Evolutionary conservation across 1,140 invertebrate genomes (phyloP), one percentile per base, ranked within the genome.

Genomic region (Glossosoma conforme): DNA sequence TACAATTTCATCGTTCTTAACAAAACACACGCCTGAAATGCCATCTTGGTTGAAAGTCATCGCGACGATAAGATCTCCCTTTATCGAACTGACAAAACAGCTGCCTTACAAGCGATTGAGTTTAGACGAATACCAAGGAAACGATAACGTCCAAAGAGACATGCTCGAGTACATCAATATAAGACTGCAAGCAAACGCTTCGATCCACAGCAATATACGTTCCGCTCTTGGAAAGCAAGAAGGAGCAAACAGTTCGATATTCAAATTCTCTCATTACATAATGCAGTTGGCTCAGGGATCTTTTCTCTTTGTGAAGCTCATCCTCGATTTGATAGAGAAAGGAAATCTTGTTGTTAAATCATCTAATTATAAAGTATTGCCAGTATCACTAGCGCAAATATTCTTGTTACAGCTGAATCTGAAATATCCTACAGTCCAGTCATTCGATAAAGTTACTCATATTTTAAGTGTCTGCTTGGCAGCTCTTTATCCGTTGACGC

Each of bases 301-400:
- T 13, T 93, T 96, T 67, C 76, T 98, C 25, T 97, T 91, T 68
- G 80, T 90, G 28, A 94, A 95, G 74, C 71, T 97, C 11, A 89
- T 90, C 2, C 74, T 98, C n/a, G 93, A 97, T 74, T 78, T 98
- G 25, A 85, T 98, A 50, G 92, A 96, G 65, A 81, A 86, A 61
- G 94, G 94, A 9, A 87, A 93, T 61, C 78, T 98, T 47, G 92
- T 96, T 8, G 84, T 94, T 22, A 96, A 96, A 72, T 94, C 91
- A 9, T 82, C 88, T 0, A 90, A 90, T 61, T 93, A 95, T 69
- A 92, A 96, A 79, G 89, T 90, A 14, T 75, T 98, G 14, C 95
- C 95, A 1, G 87, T 94, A 22, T 91, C 89, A 2, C 70, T 98
- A 15, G 86, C 87, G 1, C 91, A 98, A 71, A 91, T 98, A 62